phyloP scores from a whole-genome alignment of 2,797 vertebrate species.

The Distichodus sexfasciatus region DNA sequence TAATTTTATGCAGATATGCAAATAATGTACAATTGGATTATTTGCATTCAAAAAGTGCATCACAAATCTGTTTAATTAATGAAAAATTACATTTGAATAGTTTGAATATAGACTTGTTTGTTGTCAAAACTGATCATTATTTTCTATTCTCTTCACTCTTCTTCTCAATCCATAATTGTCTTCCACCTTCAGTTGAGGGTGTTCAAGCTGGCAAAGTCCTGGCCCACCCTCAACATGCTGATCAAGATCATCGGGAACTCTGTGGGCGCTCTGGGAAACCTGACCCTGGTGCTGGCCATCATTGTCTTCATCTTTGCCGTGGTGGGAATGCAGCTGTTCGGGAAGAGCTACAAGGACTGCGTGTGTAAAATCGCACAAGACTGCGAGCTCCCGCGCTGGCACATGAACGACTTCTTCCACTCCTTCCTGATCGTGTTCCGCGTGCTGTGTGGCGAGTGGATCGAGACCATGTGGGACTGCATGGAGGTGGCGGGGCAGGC shows the following conservation, averaged over 20 bases:
- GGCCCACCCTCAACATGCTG: slow-evolving; percentile 99
- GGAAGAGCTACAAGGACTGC: slow-evolving; percentile 97
- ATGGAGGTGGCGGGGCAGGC: slow-evolving; percentile 97
- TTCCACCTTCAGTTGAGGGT: slow-evolving; percentile 83
- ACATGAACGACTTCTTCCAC: slow-evolving; percentile 99
- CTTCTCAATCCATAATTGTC: not conserved
- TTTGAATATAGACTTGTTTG: no score
- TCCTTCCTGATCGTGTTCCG: slow-evolving; percentile 99
- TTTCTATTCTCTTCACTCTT: slow-evolving; percentile 3
- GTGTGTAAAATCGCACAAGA: slow-evolving; percentile 91
- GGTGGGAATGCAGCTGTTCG: slow-evolving; percentile 99
- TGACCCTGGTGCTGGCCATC: slow-evolving; percentile 98
- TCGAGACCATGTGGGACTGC: slow-evolving; percentile 99
- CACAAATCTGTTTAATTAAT: no score
- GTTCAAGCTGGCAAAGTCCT: slow-evolving; percentile 98
- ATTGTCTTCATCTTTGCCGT: slow-evolving; percentile 99
- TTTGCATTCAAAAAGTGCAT: no score
- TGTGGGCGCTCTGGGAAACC: slow-evolving; percentile 94
- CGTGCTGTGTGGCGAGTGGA: slow-evolving; percentile 98
- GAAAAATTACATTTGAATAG: no score
- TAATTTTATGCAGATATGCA: no score
- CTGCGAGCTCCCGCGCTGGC: slow-evolving; percentile 94
- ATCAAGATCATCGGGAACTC: slow-evolving; percentile 99
- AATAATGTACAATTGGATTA: no score
- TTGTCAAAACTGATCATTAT: not conserved